Evolutionary conservation across 2,113 vertebrate genomes (phyloP).

Genomic region (Zapus hudsonius): DNA sequence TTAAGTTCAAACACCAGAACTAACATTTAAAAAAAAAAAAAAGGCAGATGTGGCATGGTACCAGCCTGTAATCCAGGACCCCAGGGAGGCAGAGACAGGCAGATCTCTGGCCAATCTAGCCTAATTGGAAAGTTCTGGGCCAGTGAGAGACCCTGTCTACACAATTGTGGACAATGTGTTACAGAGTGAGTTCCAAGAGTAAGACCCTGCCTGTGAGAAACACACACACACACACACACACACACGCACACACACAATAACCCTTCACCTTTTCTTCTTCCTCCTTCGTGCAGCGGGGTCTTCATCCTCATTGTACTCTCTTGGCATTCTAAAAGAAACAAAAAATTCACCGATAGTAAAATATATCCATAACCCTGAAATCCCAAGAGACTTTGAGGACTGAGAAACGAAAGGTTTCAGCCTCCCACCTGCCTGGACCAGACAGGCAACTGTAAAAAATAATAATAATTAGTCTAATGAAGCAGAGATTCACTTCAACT

Average conservation of each 20-base stretch:
- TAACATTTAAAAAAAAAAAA: no score
- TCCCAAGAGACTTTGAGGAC: not conserved
- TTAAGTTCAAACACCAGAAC: no score
- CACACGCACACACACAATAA: not conserved
- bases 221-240: not conserved
- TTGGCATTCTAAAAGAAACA: constrained; percentile 92
- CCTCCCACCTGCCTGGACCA: not conserved
- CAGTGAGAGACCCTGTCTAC: no score
- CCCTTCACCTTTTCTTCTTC: constrained; percentile 96
- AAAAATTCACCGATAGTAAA: constrained; percentile 10
- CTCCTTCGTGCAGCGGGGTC: constrained; percentile 97
- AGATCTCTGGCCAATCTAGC: no score
- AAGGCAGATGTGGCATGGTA: no score
- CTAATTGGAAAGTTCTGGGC: no score
- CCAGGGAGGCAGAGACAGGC: no score
- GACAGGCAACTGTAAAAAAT: not conserved
- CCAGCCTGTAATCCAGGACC: no score
- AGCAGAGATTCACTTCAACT: not conserved
- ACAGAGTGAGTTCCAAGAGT: no score
- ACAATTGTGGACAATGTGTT: no score
- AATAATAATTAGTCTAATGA: not conserved
- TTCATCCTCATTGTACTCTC: constrained; percentile 98
- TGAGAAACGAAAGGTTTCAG: not conserved
- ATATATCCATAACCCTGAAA: not conserved
- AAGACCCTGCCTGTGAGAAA: no score